Conservation (phyloP, 37 sponge, comb jelly and placozoan species). For the Axinella damicornis region DNA sequence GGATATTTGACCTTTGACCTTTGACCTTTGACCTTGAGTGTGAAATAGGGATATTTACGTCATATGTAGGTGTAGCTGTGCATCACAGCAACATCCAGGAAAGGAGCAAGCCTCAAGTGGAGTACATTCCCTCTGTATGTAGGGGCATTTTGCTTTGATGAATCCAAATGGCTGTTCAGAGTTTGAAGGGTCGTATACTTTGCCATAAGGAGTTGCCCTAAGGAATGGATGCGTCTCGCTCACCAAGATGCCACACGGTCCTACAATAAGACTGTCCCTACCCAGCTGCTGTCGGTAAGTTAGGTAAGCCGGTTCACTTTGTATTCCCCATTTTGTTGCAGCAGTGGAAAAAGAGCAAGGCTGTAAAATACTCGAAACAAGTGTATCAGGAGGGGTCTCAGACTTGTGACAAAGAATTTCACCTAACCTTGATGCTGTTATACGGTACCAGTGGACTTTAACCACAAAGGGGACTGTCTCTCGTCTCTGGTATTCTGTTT, state of each 20-base stretch:
- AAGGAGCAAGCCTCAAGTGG: slow-evolving; percentile 33
- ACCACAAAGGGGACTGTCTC: slow-evolving; percentile 36
- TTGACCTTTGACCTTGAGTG: slow-evolving; percentile 60
- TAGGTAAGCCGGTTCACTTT: not conserved
- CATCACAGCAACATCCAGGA: slow-evolving; percentile 28
- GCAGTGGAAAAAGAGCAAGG: slow-evolving; percentile 32
- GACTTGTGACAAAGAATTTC: slow-evolving; percentile 11
- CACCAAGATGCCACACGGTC: too few species aligned
- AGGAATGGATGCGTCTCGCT: too few species aligned
- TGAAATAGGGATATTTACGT: slow-evolving; percentile 25
- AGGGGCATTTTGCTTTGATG: slow-evolving; percentile 63
- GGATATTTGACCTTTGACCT: slow-evolving; percentile 43
- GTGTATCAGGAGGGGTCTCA: slow-evolving; percentile 45
- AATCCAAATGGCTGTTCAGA: slow-evolving; percentile 53
- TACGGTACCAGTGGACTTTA: slow-evolving; percentile 27
- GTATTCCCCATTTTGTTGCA: slow-evolving; percentile 57
- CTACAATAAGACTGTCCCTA: too few species aligned
- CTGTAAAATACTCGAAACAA: slow-evolving; percentile 52
- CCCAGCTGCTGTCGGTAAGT: too few species aligned
- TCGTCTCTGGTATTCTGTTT: slow-evolving; percentile 49
- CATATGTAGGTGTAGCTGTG: not conserved
- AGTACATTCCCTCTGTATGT: slow-evolving; percentile 17
- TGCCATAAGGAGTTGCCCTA: slow-evolving; percentile 42
- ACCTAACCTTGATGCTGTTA: slow-evolving; percentile 55
- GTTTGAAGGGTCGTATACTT: slow-evolving; percentile 58